These are phyloP conservation scores for Hemaris fuciformis DNA, from an alignment of 2,888 invertebrate species.

Conservation along the genomic window DNA sequence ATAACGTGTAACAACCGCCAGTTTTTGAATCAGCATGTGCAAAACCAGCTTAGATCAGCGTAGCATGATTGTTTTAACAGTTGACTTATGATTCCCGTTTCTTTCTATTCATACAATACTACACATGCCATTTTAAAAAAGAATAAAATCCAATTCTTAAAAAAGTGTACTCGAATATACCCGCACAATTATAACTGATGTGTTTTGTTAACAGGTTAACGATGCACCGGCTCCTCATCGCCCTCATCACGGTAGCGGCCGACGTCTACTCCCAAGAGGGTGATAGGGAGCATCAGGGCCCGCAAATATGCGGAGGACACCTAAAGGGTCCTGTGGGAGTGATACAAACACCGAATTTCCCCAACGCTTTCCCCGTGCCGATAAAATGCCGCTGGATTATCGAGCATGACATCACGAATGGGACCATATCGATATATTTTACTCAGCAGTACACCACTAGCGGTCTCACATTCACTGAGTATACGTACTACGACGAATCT, in stretches of 20 bases:
- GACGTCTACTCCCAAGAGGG: slow-evolving; percentile 52
- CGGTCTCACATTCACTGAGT: slow-evolving; percentile 89
- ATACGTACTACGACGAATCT: slow-evolving; percentile 87
- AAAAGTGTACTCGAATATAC: too few species aligned
- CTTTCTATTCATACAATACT: too few species aligned
- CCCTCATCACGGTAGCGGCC: slow-evolving; percentile 53
- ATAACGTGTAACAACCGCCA: too few species aligned
- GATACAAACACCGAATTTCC: slow-evolving; percentile 92
- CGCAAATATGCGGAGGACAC: slow-evolving; percentile 84
- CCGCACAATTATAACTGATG: too few species aligned
- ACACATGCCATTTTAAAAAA: too few species aligned
- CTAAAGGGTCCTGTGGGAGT: slow-evolving; percentile 85
- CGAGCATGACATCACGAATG: slow-evolving; percentile 86
- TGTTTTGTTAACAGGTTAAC: slow-evolving; percentile 65
- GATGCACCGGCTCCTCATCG: slow-evolving; percentile 57
- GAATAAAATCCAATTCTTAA: too few species aligned
- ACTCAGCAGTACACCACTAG: slow-evolving; percentile 93
- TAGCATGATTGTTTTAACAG: too few species aligned
- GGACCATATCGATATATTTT: slow-evolving; percentile 91
- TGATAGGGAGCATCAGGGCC: slow-evolving; percentile 60
- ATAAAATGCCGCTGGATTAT: slow-evolving; percentile 94
- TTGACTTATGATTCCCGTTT: too few species aligned
- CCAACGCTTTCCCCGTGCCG: slow-evolving; percentile 89
- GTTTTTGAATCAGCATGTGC: too few species aligned
- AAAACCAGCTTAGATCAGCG: too few species aligned